Conservation (phyloP, 1,140 invertebrate genomes). For the Sipha flava region DNA sequence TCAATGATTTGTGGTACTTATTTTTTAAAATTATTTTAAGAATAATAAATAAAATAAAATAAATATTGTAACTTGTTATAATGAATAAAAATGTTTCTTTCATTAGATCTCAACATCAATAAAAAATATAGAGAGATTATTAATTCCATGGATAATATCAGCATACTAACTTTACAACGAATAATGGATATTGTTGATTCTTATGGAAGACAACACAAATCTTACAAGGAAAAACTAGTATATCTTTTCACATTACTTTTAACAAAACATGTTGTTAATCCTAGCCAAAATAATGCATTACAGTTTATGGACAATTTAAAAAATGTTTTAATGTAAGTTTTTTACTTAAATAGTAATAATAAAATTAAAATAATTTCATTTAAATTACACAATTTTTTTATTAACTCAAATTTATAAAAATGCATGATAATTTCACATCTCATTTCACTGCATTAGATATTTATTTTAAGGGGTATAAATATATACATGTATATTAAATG, state of each 20-base stretch:
- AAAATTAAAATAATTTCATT: no score
- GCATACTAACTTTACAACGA: not conserved
- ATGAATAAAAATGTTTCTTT: not conserved
- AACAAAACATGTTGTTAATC: not conserved
- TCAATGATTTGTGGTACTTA: constrained; percentile 9
- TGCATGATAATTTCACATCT: no score
- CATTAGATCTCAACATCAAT: not conserved
- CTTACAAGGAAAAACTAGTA: not conserved
- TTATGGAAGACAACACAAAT: not conserved
- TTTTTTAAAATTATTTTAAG: not conserved
- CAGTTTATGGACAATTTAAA: constrained; percentile 9
- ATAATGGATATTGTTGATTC: not conserved
- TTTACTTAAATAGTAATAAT: no score
- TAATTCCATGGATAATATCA: not conserved
- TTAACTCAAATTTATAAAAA: no score
- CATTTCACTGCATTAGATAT: no score
- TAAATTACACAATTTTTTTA: no score
- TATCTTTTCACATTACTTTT: not conserved
- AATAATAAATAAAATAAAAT: not conserved
- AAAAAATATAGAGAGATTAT: not conserved
- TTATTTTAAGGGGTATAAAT: no score
- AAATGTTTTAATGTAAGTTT: not conserved
- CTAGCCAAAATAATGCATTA: not conserved
- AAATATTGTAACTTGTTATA: no score
- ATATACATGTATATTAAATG: no score